Evolutionary conservation across 2,888 invertebrate species (phyloP), one percentile per base, ranked within the genome.

Genomic region (Oscheius onirici): DNA sequence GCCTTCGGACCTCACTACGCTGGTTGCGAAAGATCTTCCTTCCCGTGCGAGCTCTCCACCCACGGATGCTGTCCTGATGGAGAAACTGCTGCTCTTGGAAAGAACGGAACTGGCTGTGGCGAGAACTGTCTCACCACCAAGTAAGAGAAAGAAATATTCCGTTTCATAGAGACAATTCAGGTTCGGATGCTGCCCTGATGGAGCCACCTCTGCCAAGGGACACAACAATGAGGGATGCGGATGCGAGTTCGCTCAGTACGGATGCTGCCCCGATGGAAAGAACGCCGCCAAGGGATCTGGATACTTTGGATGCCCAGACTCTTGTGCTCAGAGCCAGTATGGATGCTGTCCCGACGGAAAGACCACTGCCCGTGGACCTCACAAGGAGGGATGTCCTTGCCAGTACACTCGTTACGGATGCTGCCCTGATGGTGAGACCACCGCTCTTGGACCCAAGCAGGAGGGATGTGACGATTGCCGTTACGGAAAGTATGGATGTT

Each of bases 41-140:
- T 86, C 83, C 84, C 86, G 46, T 91, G 90, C 78, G 87, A 87
- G 34, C 77, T 78, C 15, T 88, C 92, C n/a, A 90, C 91, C 0
- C 92, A 91, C 87, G 96, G 96, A 5, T 97, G 97, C 87, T 97
- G 97, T 85, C 91, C 91, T 0, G 95, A 97, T 87, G 92, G 91
- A 0, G 89, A 91, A 80, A 94, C 94, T 0, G 92, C 94, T 0
- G 94, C 96, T 2, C 93, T 94, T 85, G 96, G 96, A 1, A 92
- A 92, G 1, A 92, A 91, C 78, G 89, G 91, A 57, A 93, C 94
- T 88, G 96, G 87, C 52, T 88, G 88, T 72, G 87, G 85, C 26
- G 86, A 84, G 67, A 80, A 82, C 75, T 87, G 88, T 63, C 77
- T 87, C 63, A 74, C 85, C 57, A 87, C 88, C 74, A 85, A 86